phyloP scores from a whole-genome alignment of 2,888 invertebrate species.

The Scaptomyza cyrtandrae region DNA sequence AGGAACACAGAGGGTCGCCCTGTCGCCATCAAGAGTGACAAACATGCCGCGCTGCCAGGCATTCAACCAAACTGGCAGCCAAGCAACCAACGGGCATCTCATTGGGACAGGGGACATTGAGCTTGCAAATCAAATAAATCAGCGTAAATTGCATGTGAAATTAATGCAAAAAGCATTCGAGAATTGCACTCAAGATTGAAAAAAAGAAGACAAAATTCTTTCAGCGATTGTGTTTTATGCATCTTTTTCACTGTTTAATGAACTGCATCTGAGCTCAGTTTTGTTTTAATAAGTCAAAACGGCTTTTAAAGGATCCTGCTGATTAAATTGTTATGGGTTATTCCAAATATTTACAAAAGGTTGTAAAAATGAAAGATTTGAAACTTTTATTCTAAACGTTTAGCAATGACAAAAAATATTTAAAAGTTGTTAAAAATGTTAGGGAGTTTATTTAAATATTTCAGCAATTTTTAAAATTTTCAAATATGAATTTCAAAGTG shows the following conservation, averaged over 20 bases:
- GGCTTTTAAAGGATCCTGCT: conserved; percentile 7
- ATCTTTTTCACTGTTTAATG: conserved; percentile 30
- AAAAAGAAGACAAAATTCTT: conserved; percentile 3
- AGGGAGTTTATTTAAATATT: no score
- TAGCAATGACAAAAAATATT: no score
- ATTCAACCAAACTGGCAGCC: conserved; percentile 15
- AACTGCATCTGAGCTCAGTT: conserved; percentile 28
- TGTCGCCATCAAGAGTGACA: conserved; percentile 55
- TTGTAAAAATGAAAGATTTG: no score
- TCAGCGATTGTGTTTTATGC: background rate
- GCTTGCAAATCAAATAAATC: conserved; percentile 80
- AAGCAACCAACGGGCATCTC: conserved; percentile 10
- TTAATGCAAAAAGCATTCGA: conserved; percentile 71
- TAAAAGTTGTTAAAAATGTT: no score
- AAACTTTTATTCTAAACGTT: no score
- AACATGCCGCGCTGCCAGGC: conserved; percentile 53
- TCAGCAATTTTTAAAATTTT: no score
- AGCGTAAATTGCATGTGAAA: conserved; percentile 82
- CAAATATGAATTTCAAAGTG: conserved; percentile 3
- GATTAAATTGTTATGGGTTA: background rate
- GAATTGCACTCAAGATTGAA: conserved; percentile 31
- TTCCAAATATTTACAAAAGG: background rate
- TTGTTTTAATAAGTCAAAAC: conserved; percentile 33
- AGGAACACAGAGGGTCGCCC: conserved; percentile 49
- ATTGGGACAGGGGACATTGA: conserved; percentile 33